These are phyloP conservation scores for Picus viridis DNA, from an alignment of 2,797 vertebrate species.

Conservation along the genomic window DNA sequence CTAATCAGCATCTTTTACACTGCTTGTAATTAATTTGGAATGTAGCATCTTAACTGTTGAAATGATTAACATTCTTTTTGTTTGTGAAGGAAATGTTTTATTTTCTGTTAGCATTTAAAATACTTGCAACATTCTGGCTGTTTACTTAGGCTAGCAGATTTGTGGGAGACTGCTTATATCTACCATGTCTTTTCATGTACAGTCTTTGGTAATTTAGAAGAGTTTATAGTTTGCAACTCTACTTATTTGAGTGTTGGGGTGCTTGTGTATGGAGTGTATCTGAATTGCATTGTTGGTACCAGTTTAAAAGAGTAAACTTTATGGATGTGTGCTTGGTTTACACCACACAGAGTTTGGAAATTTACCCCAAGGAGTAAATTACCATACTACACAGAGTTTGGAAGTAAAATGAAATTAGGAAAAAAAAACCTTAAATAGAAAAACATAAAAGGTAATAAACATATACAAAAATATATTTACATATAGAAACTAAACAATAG, in stretches of 20 bases:
- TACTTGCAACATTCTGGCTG: neutral
- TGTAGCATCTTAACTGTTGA: neutral
- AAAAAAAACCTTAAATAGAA: no score
- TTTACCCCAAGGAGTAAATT: no score
- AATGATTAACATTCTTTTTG: neutral
- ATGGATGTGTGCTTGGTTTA: neutral
- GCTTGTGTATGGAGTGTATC: neutral
- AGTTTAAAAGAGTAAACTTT: neutral
- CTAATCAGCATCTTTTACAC: neutral
- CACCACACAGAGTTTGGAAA: no score
- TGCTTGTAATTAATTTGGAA: neutral
- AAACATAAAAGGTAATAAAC: no score
- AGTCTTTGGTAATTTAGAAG: neutral
- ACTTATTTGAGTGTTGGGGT: neutral
- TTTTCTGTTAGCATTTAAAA: neutral
- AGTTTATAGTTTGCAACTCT: neutral
- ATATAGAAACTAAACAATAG: no score
- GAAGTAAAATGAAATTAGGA: no score
- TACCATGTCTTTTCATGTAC: neutral
- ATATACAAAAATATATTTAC: no score
- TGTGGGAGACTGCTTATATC: neutral
- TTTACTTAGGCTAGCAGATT: neutral
- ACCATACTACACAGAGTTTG: no score
- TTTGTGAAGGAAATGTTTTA: neutral
- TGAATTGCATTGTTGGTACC: neutral